Evolutionary conservation across 35 echinoderm and acorn worm genomes (phyloP).

Genomic region (Lytechinus pictus): DNA sequence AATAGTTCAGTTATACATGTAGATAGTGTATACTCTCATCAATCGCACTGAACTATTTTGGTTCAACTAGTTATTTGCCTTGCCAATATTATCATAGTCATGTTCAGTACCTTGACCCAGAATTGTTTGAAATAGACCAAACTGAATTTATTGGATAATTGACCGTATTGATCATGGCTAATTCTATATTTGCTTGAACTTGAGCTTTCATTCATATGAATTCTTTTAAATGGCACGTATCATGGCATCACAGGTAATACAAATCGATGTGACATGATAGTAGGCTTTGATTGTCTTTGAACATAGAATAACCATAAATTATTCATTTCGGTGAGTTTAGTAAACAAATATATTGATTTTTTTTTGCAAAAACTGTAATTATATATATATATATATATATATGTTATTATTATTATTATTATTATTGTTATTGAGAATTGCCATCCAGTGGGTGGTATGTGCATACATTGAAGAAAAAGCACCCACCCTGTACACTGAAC

Average conservation of each 20-base stretch:
- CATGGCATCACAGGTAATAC: neutral
- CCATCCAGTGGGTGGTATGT: too few relatives aligned
- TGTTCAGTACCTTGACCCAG: neutral
- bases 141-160: neutral
- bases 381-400: too few relatives aligned
- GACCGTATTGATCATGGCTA: neutral
- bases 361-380: too few relatives aligned
- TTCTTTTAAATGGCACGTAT: too few relatives aligned
- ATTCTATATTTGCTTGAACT: neutral
- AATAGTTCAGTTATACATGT: neutral
- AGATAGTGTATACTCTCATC: neutral
- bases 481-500: too few relatives aligned
- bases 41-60: neutral
- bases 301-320: neutral
- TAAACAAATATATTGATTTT: too few relatives aligned
- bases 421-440: too few relatives aligned
- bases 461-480: neutral
- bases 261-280: neutral
- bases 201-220: too few relatives aligned
- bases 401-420: too few relatives aligned
- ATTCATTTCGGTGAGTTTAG: neutral
- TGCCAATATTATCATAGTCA: neutral
- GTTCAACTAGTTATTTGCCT: neutral
- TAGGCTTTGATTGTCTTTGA: neutral
- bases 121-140: slow-evolving; percentile 1